Base-by-base conservation (phyloP, 2,113 vertebrate species). In the Actenoides hombroni region DNA sequence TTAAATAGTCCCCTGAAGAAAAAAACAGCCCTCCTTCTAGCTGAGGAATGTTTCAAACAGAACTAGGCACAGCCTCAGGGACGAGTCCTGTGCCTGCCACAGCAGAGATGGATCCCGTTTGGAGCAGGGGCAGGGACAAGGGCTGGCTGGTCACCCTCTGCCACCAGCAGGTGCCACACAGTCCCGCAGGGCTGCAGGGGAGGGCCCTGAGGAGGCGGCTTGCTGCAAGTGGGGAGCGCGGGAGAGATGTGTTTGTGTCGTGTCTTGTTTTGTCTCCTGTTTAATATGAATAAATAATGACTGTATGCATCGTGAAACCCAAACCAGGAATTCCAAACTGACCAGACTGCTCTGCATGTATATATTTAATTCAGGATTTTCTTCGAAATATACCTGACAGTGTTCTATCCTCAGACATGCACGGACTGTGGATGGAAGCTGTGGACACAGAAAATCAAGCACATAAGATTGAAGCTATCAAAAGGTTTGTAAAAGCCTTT, bases 301-400 rank as follows among this genome's bases (percentile, higher is more conserved):
- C 93, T 97, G 6, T 94, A 81, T 97, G 88, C 79, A 84, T 90
- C 18, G 3, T 94, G 90, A 94, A 94, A 91, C 48, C 9, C 59
- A 92, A 93, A 40, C 67, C 42, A 94, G 78, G 83, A 88, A 86
- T 46, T 96, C 76, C 83, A 88, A 95, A 96, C 96, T 97, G 95
- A 97, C 97, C 95, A 96, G 86, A 95, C 80, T 96, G 92, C 97
- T 96, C 91, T 97, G 79, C 94, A 65, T 95, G 39, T 97, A 92
- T 98, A 92, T 97, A 96, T 98, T 98, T 98, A 96, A 98, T 97
- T 97, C 96, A 98, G 98, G 98, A 98, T 97, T 98, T 98, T 97
- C 97, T 98, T 33, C 98, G 98, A 92, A 98, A 98, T 96, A 97
- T 98, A 94, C 98, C 98, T 92, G 98, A 98, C 83, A 98, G 98